Base-by-base conservation (phyloP, 2,113 vertebrate genomes). In the Acanthisitta chloris region DNA sequence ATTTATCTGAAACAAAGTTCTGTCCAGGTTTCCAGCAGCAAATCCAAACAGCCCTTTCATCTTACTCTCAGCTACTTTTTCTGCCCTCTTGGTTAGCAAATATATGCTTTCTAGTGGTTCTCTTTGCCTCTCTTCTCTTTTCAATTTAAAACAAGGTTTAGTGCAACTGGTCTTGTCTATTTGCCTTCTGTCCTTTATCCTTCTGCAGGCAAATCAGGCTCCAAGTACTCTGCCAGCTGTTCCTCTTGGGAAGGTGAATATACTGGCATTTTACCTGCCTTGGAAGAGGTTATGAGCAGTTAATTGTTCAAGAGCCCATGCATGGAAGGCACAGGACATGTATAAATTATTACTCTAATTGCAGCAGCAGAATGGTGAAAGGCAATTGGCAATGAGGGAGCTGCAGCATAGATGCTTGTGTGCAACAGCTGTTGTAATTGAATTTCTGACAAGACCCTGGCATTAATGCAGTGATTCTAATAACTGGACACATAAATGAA, bases 321-420 rank as follows among this genome's bases (percentile, higher is more conserved):
- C 54, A 85, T 10, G 5, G 26, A 87, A 95, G 52, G 86, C 83
- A 79, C 61, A 48, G 77, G 45, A 71, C 65, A 85, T 1, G 10
- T 94, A 88, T 85, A 95, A 91, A 94, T 94, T 80, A 80, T 92
- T 81, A 90, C 59, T 88, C 59, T 95, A 57, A 87, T 72, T 91
- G 81, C 45, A 89, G 58, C 25, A 86, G 77, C 45, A 72, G 84
- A 91, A 87, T 70, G 52, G 88, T 54, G 94, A 90, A 86, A 4
- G 16, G 48, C 36, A 86, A 81, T 3, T 43, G 2, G n/a, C 77
- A 77, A 55, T 43, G 54, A 72, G 34, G 42, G 87, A 85, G 81
- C 70, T 77, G 59, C 40, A 87, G 73, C 17, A 10, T 88, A 89
- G 78, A 87, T 77, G 51, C 73, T 95, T 85, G 51, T 70, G 80